Base-by-base conservation (phyloP, 2,113 vertebrate species). In the Rousettus leschenaultii region DNA sequence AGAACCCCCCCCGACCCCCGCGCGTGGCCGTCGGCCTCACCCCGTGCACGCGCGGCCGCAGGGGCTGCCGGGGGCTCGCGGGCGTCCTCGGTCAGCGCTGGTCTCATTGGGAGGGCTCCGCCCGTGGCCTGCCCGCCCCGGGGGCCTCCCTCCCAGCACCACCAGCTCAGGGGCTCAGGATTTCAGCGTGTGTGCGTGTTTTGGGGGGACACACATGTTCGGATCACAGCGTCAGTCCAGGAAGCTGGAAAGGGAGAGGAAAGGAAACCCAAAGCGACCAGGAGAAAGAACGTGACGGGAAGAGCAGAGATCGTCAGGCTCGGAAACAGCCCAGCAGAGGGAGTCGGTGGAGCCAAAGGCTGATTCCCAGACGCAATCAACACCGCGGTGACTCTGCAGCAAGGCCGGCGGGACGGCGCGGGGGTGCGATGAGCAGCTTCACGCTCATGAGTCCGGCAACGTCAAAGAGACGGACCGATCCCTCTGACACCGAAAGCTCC, bases 331-430 rank as follows among this genome's bases (percentile, higher is more conserved):
- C n/a, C n/a, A n/a, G n/a, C n/a, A n/a, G n/a, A n/a, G n/a, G 71
- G 61, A 40, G n/a, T 24, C 65, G 33, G 5, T 3, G 21, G 68
- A 28, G 10, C 48, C 65, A 61, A 51, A 24, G 33, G 19, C 43
- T 26, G n/a, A 48, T 61, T 88, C 84, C 80, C 75, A 63, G 75
- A 33, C n/a, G n/a, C n/a, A n/a, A n/a, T n/a, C n/a, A n/a, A n/a
- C n/a, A n/a, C n/a, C n/a, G n/a, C n/a, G n/a, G n/a, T n/a, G n/a
- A n/a, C n/a, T n/a, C n/a, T n/a, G n/a, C n/a, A n/a, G n/a, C n/a
- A n/a, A n/a, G n/a, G n/a, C n/a, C n/a, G n/a, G n/a, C n/a, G n/a
- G n/a, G n/a, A n/a, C n/a, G n/a, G n/a, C n/a, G n/a, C n/a, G n/a
- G n/a, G n/a, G n/a, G 18, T 26, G 28, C 7, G 0, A 2, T 2